phyloP scores from a whole-genome alignment of 2,888 invertebrate species.

The Drosophila sordidula region DNA sequence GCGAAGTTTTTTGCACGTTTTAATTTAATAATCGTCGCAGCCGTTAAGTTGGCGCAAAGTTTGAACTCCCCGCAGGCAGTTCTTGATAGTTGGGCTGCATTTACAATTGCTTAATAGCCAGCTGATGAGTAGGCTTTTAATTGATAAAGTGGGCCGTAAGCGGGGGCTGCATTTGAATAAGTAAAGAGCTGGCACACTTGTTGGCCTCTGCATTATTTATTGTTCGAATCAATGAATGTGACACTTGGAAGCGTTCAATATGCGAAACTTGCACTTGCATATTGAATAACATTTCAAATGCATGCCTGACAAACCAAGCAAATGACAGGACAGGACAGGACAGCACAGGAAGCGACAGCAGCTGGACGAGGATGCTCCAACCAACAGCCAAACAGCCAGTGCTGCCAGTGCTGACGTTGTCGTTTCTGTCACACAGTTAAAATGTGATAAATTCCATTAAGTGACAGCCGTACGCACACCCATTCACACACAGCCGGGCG shows the following conservation, averaged over 20 bases:
- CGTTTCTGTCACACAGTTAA: slow-evolving; percentile 74
- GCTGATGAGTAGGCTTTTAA: slow-evolving; percentile 55
- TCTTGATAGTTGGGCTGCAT: slow-evolving; percentile 37
- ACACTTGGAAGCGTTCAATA: slow-evolving; percentile 66
- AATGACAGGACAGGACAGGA: slow-evolving; percentile 48
- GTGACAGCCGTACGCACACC: slow-evolving; percentile 63
- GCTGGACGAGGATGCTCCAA: slow-evolving; percentile 43
- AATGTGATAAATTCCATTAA: slow-evolving; percentile 80
- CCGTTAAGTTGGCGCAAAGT: slow-evolving; percentile 62
- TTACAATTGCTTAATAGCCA: slow-evolving; percentile 63
- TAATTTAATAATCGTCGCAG: slow-evolving; percentile 80
- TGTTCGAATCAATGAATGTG: slow-evolving; percentile 69
- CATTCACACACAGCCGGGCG: slow-evolving; percentile 31
- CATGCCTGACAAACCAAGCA: slow-evolving; percentile 63
- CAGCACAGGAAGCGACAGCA: slow-evolving; percentile 22
- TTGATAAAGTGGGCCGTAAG: slow-evolving; percentile 35
- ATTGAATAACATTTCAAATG: slow-evolving; percentile 71
- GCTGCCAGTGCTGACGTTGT: slow-evolving; percentile 57
- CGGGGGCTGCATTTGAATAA: slow-evolving; percentile 56
- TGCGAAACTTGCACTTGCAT: slow-evolving; percentile 63
- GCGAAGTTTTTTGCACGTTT: slow-evolving; percentile 71
- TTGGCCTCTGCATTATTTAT: slow-evolving; percentile 72
- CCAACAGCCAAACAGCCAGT: slow-evolving; percentile 17
- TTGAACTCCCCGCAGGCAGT: slow-evolving; percentile 11
- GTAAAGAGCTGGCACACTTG: slow-evolving; percentile 67